These are phyloP conservation scores for Hippocampus zosterae DNA, from an alignment of 2,113 vertebrate species.

Conservation along the genomic window DNA sequence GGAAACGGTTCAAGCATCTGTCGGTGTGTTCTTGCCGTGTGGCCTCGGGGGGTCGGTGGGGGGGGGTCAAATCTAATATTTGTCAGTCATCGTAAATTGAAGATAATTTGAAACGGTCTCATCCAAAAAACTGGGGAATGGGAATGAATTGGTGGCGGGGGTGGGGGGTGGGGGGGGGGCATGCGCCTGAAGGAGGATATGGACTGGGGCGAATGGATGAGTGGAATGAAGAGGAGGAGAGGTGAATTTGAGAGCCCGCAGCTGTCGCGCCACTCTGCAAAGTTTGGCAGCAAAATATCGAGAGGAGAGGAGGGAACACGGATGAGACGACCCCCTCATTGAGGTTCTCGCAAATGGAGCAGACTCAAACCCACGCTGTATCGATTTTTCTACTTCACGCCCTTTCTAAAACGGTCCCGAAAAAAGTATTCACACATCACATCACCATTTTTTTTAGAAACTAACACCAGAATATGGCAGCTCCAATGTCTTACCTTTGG, in stretches of 20 bases:
- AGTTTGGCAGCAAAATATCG: conserved; percentile 56
- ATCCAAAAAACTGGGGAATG: conserved; percentile 35
- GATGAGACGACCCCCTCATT: conserved; percentile 54
- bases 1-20: conserved; percentile 3
- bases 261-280: conserved; percentile 56
- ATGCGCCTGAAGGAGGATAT: conserved; percentile 52
- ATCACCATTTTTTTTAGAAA: background rate
- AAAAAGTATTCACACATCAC: conserved; percentile 10
- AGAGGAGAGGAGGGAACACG: conserved; percentile 39
- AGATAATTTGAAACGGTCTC: conserved; percentile 14
- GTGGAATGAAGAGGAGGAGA: conserved; percentile 37
- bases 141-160: conserved; percentile 38
- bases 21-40: conserved; percentile 13
- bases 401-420: conserved; percentile 34
- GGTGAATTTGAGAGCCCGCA: conserved; percentile 56
- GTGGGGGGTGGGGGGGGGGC: conserved; percentile 38
- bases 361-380: conserved; percentile 36
- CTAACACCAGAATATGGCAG: background rate
- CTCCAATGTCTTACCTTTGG: background rate
- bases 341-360: conserved; percentile 24
- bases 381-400: conserved; percentile 27
- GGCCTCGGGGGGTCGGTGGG: background rate
- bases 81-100: background rate
- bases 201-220: conserved; percentile 49
- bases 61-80: background rate